Conservation (phyloP, 1,140 invertebrate species). For the Drosophila melanica region DNA sequence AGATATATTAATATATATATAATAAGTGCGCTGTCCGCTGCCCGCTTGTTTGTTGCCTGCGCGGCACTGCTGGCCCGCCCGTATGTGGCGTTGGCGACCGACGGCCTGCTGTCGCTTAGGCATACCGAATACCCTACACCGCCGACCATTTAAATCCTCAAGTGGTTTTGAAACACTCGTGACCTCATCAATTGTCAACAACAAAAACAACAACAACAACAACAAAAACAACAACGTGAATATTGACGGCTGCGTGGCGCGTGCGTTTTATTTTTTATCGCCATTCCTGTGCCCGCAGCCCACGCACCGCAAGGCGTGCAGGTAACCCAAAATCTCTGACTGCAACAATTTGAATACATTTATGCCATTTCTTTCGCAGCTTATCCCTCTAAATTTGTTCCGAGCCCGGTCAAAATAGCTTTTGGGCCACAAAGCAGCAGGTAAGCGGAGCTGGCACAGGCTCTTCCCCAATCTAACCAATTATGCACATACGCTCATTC, state of each 20-base stretch:
- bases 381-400: not conserved
- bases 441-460: conserved; percentile 1
- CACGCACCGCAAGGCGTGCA: conserved; percentile 7
- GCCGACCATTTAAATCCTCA: conserved; percentile 43
- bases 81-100: conserved; percentile 73
- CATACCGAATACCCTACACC: conserved; percentile 22
- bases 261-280: conserved; percentile 14
- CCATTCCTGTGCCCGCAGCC: conserved; percentile 2
- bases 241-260: conserved; percentile 34
- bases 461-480: no score
- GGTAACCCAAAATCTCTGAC: not conserved
- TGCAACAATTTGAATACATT: not conserved
- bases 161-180: conserved; percentile 55
- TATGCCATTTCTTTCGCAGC: not conserved
- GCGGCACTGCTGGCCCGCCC: conserved; percentile 36
- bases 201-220: conserved; percentile 32
- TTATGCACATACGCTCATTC: no score
- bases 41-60: conserved; percentile 29
- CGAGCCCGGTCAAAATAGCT: not conserved
- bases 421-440: conserved; percentile 17
- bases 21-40: conserved; percentile 3
- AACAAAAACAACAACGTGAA: conserved; percentile 28
- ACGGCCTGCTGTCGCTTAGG: conserved; percentile 43
- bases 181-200: conserved; percentile 60
- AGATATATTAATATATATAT: conserved; percentile 1